Base-by-base conservation (phyloP, 2,797 vertebrate genomes). In the Staurois parvus region DNA sequence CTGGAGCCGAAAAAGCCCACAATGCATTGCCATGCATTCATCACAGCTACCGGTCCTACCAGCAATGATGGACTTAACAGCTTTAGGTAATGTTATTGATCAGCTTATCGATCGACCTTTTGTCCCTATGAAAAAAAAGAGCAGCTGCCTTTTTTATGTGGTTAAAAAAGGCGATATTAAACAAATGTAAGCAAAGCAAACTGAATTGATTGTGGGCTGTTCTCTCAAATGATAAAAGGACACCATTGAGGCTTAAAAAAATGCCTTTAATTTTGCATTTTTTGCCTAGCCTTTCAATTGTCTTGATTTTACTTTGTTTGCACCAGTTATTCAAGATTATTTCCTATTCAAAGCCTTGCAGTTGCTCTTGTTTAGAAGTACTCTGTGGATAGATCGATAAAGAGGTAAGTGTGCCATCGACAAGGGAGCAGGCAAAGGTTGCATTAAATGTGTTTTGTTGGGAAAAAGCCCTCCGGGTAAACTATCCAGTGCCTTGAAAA, bases 41-140 rank as follows among this genome's bases (percentile, higher is more conserved):
- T 84, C 76, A 79, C 34, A 26, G n/a, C 11, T 32, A 15, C 30
- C 0, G 74, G 45, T 52, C 62, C 40, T 68, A 62, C 72, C 10
- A 67, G 81, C 30, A 68, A 75, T 83, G 56, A 83, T 64, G 37
- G 40, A 68, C n/a, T 67, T 67, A 48, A 75, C 72, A 67, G 81
- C 59, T 75, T 83, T 66, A 67, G 72, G 79, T 72, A 72, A 81
- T 81, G 68, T 72, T 81, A 81, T 81, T 62, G 79, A 81, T 72
- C 79, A 37, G 24, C 9, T 10, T 52, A 81, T 81, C 19, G 79
- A 81, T 81, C 67, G 19, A n/a, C 45, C 68, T 59, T 72, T 62
- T 72, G 79, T 72, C 40, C 42, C 66, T n/a, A 10, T 8, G 11
- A 72, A 78, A 45, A 64, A n/a, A 40, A 70, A 59, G 42, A 59